Percentiles rank a stretch among this genome's conserved stretches.
These are phyloP conservation scores for Cotesia vestalis DNA, from an alignment of 1,140 invertebrate species.

Conservation along the genomic window DNA sequence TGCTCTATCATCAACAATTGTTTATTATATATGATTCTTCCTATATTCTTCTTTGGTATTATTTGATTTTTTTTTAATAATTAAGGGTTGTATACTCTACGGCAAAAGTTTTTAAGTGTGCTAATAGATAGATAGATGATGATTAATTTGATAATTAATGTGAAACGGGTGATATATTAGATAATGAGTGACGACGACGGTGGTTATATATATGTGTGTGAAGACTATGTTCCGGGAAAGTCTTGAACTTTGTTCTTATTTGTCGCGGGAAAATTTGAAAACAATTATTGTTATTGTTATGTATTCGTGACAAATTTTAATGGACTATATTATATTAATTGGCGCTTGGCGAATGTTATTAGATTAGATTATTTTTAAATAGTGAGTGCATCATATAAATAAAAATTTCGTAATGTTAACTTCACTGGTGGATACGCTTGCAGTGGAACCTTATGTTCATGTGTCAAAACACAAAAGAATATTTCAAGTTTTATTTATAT, in stretches of 20 bases:
- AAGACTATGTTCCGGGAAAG: no score
- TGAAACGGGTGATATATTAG: background rate
- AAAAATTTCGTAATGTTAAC: constrained; percentile 6
- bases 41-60: background rate
- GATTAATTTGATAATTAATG: background rate
- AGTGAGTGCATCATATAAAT: constrained; percentile 28
- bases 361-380: constrained; percentile 34
- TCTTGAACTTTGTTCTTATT: background rate
- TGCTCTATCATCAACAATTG: background rate
- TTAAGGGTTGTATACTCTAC: no score
- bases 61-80: background rate
- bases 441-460: background rate
- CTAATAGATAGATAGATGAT: background rate
- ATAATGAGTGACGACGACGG: background rate
- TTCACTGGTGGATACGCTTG: background rate
- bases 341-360: constrained; percentile 21
- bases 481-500: constrained; percentile 1
- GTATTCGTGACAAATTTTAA: background rate
- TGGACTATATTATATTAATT: background rate
- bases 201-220: background rate
- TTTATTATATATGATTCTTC: background rate
- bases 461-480: constrained; percentile 5
- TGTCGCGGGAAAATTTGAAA: constrained; percentile 14
- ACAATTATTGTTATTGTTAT: background rate
- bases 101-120: background rate